A percentile compares a stretch with the other conserved stretches of the same genome.
Conservation (phyloP, 1,140 invertebrate genomes). For the Lethocerus indicus region DNA sequence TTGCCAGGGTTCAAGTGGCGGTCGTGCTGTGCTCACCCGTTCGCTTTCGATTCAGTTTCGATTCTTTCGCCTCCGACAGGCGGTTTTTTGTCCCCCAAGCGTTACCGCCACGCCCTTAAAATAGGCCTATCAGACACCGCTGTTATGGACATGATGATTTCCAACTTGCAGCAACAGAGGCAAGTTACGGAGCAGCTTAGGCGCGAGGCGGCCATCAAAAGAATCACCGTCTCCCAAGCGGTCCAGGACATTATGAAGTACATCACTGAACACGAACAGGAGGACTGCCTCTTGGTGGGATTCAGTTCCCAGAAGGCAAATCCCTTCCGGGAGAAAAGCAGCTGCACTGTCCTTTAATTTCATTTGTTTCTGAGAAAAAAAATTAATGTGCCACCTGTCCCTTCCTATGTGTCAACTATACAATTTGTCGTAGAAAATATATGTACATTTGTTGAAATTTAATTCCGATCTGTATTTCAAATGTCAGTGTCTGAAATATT, state of each 20-base stretch:
- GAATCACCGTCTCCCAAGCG: constrained; percentile 73
- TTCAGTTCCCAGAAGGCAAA: constrained; percentile 93
- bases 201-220: constrained; percentile 75
- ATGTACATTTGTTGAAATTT: too few species aligned
- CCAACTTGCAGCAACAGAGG: constrained; percentile 78
- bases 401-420: too few species aligned
- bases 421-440: too few species aligned
- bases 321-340: constrained; percentile 92
- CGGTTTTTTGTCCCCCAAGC: too few species aligned
- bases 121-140: constrained; percentile 68
- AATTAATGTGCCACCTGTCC: too few species aligned
- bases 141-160: constrained; percentile 81
- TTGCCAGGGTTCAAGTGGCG: too few species aligned
- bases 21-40: too few species aligned
- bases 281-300: constrained; percentile 88
- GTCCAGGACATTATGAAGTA: constrained; percentile 88
- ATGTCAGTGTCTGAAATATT: too few species aligned
- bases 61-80: too few species aligned
- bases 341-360: constrained; percentile 62
- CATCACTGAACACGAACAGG: constrained; percentile 80
- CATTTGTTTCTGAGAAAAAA: too few species aligned
- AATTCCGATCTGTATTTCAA: too few species aligned
- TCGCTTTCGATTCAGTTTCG: too few species aligned
- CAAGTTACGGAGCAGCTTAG: constrained; percentile 84
- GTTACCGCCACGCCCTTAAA: constrained; percentile 23